Evolutionary conservation across 2,888 invertebrate genomes (phyloP).

Genomic region (Tyria jacobaeae): DNA sequence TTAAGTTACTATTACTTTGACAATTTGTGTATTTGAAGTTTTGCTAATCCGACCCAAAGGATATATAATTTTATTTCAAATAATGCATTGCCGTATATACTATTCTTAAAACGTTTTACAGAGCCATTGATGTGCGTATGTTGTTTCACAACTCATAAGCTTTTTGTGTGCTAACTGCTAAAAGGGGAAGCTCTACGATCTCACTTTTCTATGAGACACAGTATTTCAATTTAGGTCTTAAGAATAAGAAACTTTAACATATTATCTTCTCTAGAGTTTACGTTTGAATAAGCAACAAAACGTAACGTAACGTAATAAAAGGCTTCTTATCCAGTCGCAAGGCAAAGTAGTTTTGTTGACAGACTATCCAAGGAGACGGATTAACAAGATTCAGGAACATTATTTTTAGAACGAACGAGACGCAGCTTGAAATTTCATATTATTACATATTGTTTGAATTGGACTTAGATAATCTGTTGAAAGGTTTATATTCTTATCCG

Average conservation of each 20-base stretch:
- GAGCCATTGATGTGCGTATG: not conserved
- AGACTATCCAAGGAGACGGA: slow-evolving; percentile 29
- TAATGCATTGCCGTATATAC: too few species aligned
- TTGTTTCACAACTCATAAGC: not conserved
- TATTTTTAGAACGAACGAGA: slow-evolving; percentile 18
- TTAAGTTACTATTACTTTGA: too few species aligned
- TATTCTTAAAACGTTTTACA: not conserved
- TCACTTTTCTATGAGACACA: too few species aligned
- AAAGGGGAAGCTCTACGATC: not conserved
- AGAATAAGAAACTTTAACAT: not conserved
- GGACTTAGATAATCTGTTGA: not conserved
- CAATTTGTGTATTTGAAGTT: too few species aligned
- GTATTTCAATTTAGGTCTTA: not conserved
- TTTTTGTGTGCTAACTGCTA: not conserved
- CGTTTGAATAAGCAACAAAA: slow-evolving; percentile 11
- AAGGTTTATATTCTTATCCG: not conserved
- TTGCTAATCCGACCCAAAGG: too few species aligned
- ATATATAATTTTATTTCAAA: too few species aligned
- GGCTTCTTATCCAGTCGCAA: slow-evolving; percentile 61
- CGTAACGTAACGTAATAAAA: slow-evolving; percentile 39
- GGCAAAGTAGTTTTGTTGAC: slow-evolving; percentile 50
- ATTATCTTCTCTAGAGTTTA: slow-evolving; percentile 6
- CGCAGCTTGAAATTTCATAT: not conserved
- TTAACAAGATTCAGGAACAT: slow-evolving; percentile 2
- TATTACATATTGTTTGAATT: not conserved